Evolutionary conservation across 2,113 vertebrate genomes (phyloP), one percentile per base, ranked within the genome.

Genomic region (Microtus richardsoni): DNA sequence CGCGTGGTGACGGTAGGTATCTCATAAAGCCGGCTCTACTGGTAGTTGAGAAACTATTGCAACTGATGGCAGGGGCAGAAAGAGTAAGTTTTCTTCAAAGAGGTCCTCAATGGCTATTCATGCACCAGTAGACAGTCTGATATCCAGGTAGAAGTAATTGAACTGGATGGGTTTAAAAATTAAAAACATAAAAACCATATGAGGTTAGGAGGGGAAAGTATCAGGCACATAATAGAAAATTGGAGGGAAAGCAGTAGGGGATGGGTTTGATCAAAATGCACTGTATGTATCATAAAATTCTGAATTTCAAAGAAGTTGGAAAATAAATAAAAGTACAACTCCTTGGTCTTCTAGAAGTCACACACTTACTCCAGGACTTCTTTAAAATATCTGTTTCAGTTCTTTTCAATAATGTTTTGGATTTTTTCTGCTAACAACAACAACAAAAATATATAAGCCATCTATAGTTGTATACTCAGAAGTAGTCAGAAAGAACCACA

Each of bases 401-500:
- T 79, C 47, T 96, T 90, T 96, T 58, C 33, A 70, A 62, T 36
- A 87, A 47, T 52, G 83, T 60, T 79, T 66, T 87, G 2, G 8
- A 14, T 26, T 70, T 36, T 47, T 75, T 87, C 47, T 49, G 4
- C 49, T 77, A 75, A 66, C 13, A 93, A 92, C 16, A 93, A 92
- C 62, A 68, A 66, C 26, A 87, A 47, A 11, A 39, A 66, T 5
- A 62, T 8, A 49, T 39, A 88, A 64, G 14, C 4, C 36, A 41
- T 52, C 39, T 52, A 14, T 71, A 88, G 80, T 62, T 8, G 21
- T 39, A 70, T 3, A 80, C 9, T 39, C 54, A 91, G 49, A 84
- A 94, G 91, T 80, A 91, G 68, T 54, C 73, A 92, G 39, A 94
- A 95, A 95, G 82, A 89, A 89, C 36, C 2, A 68, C 54, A 10